phyloP scores from a whole-genome alignment of 2,113 vertebrate genomes.

The Pelmatolapia mariae region DNA sequence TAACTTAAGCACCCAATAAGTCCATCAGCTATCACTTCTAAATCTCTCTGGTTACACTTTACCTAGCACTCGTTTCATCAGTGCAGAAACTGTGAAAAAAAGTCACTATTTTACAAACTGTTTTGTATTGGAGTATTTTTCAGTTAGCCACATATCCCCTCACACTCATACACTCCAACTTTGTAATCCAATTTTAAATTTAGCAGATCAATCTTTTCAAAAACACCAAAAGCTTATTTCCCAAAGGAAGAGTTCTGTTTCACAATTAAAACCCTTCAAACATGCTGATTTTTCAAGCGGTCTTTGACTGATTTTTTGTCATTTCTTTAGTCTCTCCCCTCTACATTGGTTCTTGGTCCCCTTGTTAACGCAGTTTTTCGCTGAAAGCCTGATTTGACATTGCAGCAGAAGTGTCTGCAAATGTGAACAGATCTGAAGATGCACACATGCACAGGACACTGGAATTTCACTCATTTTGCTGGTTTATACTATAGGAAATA shows the following conservation, averaged over 20 bases:
- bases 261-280: not conserved
- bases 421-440: not conserved
- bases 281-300: not conserved
- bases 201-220: not conserved
- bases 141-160: not conserved
- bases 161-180: not conserved
- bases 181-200: not conserved
- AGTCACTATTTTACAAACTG: not conserved
- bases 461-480: not conserved
- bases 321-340: not conserved
- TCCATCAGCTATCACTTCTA: not conserved
- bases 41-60: not conserved
- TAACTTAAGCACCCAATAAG: not conserved
- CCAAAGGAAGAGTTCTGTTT: not conserved
- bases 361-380: not conserved
- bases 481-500: not conserved
- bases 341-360: not conserved
- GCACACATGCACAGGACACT: not conserved
- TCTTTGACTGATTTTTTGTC: not conserved
- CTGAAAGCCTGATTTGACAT: not conserved
- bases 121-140: not conserved
- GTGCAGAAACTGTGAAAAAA: not conserved
- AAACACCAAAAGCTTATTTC: not conserved
- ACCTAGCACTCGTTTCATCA: not conserved
- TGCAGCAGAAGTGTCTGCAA: not conserved